Evolutionary conservation across 2,797 vertebrate species (phyloP).

Genomic region (Nasua narica): DNA sequence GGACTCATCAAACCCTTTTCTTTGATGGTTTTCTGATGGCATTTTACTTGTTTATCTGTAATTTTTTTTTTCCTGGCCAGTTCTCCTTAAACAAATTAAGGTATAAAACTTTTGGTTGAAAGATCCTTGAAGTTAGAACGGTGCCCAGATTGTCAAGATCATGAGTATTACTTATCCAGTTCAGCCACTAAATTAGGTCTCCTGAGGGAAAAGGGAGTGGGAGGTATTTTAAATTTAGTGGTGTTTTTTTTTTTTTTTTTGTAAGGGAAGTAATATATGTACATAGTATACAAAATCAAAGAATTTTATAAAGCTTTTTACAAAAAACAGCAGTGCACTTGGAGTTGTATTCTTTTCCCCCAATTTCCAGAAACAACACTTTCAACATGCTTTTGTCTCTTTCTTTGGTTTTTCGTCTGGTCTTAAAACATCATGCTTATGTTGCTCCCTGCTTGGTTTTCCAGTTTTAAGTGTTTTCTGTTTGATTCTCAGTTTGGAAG

Average conservation of each 20-base stretch:
- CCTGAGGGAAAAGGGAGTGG: not conserved
- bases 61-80: not conserved
- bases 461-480: not conserved
- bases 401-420: not conserved
- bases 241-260: not conserved
- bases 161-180: not conserved
- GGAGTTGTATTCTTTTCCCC: not conserved
- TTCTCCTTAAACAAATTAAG: not conserved
- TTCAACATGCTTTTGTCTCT: not conserved
- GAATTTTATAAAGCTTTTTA: not conserved
- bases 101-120: not conserved
- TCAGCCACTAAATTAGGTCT: not conserved
- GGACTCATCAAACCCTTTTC: conserved; percentile 6
- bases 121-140: not conserved
- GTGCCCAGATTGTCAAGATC: not conserved
- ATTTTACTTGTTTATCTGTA: conserved; percentile 1
- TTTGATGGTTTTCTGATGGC: not conserved
- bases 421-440: not conserved
- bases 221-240: not conserved
- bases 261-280: not conserved
- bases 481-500: not conserved
- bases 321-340: not conserved
- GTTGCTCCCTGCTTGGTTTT: not conserved
- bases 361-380: not conserved
- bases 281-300: not conserved